phyloP scores from a whole-genome alignment of 2,888 invertebrate genomes.

The Caprella mutica region DNA sequence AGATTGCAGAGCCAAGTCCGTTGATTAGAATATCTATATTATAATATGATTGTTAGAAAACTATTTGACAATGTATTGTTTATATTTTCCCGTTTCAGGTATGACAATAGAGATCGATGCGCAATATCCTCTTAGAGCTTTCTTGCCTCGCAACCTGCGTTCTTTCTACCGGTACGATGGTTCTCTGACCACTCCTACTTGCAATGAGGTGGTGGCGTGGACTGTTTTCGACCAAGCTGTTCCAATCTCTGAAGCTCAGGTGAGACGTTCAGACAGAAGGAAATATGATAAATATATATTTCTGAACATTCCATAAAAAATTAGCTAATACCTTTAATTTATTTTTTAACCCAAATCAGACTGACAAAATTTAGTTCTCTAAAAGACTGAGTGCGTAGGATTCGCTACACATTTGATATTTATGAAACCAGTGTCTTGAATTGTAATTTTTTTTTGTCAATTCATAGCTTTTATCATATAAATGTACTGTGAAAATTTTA shows the following conservation, averaged over 20 bases:
- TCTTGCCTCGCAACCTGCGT: constrained; percentile 48
- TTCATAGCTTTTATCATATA: too few species aligned
- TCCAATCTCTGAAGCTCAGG: constrained; percentile 47
- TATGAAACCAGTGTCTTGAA: too few species aligned
- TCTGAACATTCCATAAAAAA: too few species aligned
- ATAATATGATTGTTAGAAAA: too few species aligned
- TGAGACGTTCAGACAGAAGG: constrained; percentile 36
- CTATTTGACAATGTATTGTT: background rate
- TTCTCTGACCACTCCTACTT: constrained; percentile 62
- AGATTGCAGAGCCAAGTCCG: constrained; percentile 21
- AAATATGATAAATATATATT: too few species aligned
- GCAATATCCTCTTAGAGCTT: constrained; percentile 40
- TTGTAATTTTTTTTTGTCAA: too few species aligned
- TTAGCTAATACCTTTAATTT: too few species aligned
- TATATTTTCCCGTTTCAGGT: background rate
- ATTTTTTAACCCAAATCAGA: too few species aligned
- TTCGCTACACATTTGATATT: too few species aligned
- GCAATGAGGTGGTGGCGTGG: constrained; percentile 47
- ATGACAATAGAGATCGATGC: constrained; percentile 16
- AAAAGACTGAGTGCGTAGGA: too few species aligned
- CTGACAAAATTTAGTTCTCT: too few species aligned
- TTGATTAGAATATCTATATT: background rate
- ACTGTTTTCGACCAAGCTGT: constrained; percentile 47
- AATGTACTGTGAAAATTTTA: too few species aligned
- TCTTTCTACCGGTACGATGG: constrained; percentile 57